Percentiles rank a stretch among this genome's conserved stretches.
phyloP scores from a whole-genome alignment of 2,888 invertebrate genomes.

The Napeogenes sylphis region DNA sequence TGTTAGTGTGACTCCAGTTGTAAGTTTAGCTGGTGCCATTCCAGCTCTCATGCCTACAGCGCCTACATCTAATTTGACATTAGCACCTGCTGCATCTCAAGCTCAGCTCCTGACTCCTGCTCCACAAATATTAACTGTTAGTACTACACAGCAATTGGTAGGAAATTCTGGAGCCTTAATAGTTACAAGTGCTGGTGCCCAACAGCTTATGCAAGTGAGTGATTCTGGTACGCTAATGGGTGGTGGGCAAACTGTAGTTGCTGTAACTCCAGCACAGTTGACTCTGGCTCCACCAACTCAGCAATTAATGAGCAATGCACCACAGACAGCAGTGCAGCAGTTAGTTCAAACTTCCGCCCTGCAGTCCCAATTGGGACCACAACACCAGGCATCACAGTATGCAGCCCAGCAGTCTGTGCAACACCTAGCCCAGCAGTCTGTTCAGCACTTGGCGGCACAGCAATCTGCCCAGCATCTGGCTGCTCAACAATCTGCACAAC shows the following conservation, averaged over 20 bases:
- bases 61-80: conserved; percentile 59
- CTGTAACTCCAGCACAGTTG: conserved; percentile 67
- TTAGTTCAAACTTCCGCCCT: conserved; percentile 64
- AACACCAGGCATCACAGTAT: conserved; percentile 64
- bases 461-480: conserved; percentile 56
- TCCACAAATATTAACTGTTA: conserved; percentile 68
- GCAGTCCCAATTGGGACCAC: conserved; percentile 59
- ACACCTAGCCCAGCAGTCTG: conserved; percentile 56
- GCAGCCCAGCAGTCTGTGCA: conserved; percentile 63
- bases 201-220: conserved; percentile 74
- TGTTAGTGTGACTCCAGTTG: conserved; percentile 71
- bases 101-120: conserved; percentile 70
- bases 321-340: conserved; percentile 67
- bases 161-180: conserved; percentile 71
- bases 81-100: conserved; percentile 67
- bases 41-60: conserved; percentile 66
- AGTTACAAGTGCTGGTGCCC: conserved; percentile 72
- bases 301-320: conserved; percentile 63
- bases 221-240: conserved; percentile 72
- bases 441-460: conserved; percentile 50
- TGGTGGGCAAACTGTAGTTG: conserved; percentile 70
- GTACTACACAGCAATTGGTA: conserved; percentile 70
- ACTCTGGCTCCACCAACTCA: conserved; percentile 63
- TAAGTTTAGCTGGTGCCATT: conserved; percentile 65
- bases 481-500: conserved; percentile 55